Base-by-base conservation (phyloP, 2,888 invertebrate genomes). In the Agrochola circellaris region DNA sequence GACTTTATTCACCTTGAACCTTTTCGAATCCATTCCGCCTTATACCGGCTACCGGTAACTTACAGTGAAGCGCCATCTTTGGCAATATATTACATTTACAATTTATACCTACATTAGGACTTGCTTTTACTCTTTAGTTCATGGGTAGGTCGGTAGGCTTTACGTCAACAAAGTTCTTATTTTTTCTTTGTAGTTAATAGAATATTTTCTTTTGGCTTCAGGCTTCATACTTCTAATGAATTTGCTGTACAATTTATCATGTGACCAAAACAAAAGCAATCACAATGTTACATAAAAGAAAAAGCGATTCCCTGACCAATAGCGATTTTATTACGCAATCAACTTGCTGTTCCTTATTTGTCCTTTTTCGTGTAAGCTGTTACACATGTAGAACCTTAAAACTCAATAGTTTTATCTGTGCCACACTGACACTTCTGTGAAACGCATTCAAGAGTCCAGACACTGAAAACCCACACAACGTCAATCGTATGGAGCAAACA, bases 61-160 rank as follows among this genome's bases (percentile, higher is more conserved):
- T 75, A 17, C 23, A 51, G 30, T 17, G 17, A 51, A 8, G 17
- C 76, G 38, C 26, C 34, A 26, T 42, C 13, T 73, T 73, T 30
- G 26, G 42, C 7, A 73, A 23, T 71, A 48, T 51, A 38, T 38
- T n/a, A 71, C 69, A 38, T 71, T 71, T 23, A 38, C 23, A 51
- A 51, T 51, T 51, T 51, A 17, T 17, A 48, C 48, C 20, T 51
- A 20, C 51, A 51, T 20, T 20, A 20, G 51, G 20, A 20, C 51
- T 7, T 48, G 5, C 7, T 48, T 6, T 48, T 48, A 51, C 51
- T 20, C 3, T 20, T 20, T 20, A 51, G 20, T 51, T 51, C 20
- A 20, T 48, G 48, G 48, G 7, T 17, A 13, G 2, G 2, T 48
- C 6, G 48, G 15, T 48, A 48, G 20, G 11, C 13, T 62, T 38